A percentile compares a stretch with the other conserved stretches of the same genome.
These are phyloP conservation scores for Ips typographus DNA, from an alignment of 1,140 invertebrate species.

Conservation along the genomic window DNA sequence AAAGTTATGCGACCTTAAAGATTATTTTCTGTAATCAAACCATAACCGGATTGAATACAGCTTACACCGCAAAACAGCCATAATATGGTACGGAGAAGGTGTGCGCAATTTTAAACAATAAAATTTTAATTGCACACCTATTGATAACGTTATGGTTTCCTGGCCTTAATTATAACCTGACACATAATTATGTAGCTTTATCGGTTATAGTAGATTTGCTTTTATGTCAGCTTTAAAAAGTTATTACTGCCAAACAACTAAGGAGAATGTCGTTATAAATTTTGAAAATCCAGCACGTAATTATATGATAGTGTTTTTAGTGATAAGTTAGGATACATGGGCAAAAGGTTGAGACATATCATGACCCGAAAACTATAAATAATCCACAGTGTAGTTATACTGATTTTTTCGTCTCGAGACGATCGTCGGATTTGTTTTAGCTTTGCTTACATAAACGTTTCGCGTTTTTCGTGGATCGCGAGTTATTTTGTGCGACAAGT, in stretches of 20 bases:
- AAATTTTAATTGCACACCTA: constrained; percentile 12
- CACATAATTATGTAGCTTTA: not conserved
- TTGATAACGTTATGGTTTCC: constrained; percentile 3
- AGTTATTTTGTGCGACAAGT: not conserved
- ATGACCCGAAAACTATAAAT: constrained; percentile 26
- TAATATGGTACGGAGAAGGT: not conserved
- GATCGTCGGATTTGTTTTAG: not conserved
- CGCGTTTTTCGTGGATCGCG: constrained; percentile 5
- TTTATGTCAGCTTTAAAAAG: too few species aligned
- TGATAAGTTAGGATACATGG: constrained; percentile 15
- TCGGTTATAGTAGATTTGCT: not conserved
- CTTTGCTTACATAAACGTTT: constrained; percentile 12
- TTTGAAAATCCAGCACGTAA: not conserved
- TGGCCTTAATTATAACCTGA: not conserved
- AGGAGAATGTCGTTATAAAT: too few species aligned
- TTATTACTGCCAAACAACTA: too few species aligned
- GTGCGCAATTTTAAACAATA: constrained; percentile 7
- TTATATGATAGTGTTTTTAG: constrained; percentile 7
- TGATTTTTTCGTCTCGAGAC: constrained; percentile 9
- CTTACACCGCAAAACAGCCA: too few species aligned
- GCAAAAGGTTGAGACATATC: constrained; percentile 11
- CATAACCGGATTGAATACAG: too few species aligned
- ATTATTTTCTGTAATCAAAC: too few species aligned
- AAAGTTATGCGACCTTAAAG: too few species aligned
- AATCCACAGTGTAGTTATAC: not conserved